Conservation (phyloP, 2,888 invertebrate genomes). For the Omphaloscelis lunosa region DNA sequence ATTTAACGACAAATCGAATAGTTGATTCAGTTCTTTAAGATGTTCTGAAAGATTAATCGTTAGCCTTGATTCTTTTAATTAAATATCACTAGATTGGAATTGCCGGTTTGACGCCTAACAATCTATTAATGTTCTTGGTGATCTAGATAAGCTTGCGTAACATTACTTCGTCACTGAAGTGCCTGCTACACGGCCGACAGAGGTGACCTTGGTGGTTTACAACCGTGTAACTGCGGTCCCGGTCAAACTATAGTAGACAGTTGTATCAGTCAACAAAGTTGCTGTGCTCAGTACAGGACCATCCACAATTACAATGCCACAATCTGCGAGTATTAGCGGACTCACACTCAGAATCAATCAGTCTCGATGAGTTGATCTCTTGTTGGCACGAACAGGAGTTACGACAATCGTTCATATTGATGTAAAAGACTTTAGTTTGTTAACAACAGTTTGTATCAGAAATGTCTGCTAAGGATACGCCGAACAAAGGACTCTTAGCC, state of each 20-base stretch:
- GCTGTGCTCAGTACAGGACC: neutral
- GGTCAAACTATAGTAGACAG: too few relatives aligned
- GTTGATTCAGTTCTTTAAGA: conserved; percentile 2
- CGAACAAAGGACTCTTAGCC: too few relatives aligned
- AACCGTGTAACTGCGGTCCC: too few relatives aligned
- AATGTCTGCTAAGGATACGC: too few relatives aligned
- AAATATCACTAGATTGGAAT: conserved; percentile 13
- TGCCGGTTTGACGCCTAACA: conserved; percentile 13
- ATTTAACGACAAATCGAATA: conserved; percentile 15
- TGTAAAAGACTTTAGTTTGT: too few relatives aligned
- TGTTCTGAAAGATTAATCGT: conserved; percentile 14
- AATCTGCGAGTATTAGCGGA: too few relatives aligned
- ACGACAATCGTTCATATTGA: neutral
- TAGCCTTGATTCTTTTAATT: conserved; percentile 29
- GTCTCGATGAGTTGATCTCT: neutral
- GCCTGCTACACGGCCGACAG: too few relatives aligned
- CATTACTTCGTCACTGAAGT: too few relatives aligned
- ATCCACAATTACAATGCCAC: neutral
- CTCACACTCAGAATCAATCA: neutral
- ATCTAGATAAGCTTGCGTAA: conserved; percentile 12
- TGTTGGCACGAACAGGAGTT: neutral
- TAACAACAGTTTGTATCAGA: too few relatives aligned
- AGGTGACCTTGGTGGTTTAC: too few relatives aligned
- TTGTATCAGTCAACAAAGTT: neutral
- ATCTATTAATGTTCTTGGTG: conserved; percentile 12